These are phyloP conservation scores for Mixornis gularis DNA, from an alignment of 2,113 vertebrate species.

Conservation along the genomic window DNA sequence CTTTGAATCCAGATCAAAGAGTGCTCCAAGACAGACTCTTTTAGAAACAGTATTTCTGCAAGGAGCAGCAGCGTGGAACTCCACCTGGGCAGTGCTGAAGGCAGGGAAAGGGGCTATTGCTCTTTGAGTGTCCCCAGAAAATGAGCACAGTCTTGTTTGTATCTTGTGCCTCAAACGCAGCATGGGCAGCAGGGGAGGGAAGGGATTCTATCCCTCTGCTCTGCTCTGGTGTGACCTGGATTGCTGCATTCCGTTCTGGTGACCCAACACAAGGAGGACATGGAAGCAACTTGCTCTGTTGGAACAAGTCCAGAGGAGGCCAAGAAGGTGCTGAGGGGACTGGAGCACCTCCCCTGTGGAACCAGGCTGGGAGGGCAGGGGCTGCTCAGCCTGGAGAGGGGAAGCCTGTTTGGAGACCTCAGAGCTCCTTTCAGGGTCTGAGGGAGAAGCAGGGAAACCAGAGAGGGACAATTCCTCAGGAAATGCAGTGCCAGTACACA, in stretches of 20 bases:
- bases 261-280: too few species aligned
- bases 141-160: not conserved
- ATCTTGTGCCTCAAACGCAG: not conserved
- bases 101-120: not conserved
- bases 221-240: not conserved
- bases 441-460: not conserved
- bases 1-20: not conserved
- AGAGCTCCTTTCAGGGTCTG: not conserved
- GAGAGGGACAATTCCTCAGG: not conserved
- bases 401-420: not conserved
- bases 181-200: not conserved
- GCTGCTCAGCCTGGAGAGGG: not conserved
- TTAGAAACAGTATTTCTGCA: not conserved
- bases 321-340: rapidly evolving
- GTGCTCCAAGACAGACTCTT: not conserved
- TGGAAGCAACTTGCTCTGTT: not conserved
- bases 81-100: not conserved
- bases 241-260: not conserved
- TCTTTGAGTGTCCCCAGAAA: not conserved
- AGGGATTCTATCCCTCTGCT: not conserved
- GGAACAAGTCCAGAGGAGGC: not conserved
- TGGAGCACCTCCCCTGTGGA: not conserved
- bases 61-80: not conserved
- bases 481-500: rapidly evolving
- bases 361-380: not conserved